phyloP scores from a whole-genome alignment of 2,888 invertebrate genomes.

The Lasius fuliginosus region DNA sequence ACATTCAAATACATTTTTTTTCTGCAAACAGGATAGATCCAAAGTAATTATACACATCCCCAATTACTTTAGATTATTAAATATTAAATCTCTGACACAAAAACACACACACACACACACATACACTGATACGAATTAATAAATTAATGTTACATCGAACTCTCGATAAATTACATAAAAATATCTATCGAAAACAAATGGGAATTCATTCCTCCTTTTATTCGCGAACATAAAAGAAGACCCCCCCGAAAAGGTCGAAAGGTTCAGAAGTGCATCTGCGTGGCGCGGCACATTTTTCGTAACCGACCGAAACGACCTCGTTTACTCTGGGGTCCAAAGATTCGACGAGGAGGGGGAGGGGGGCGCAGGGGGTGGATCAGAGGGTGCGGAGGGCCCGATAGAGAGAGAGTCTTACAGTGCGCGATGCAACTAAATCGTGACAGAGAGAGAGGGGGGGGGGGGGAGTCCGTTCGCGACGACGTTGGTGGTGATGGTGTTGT shows the following conservation, averaged over 20 bases:
- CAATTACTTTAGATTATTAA: no score
- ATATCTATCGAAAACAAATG: conserved; percentile 7
- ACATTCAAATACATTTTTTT: no score
- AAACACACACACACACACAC: no score
- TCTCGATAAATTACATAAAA: background rate
- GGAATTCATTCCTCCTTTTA: background rate
- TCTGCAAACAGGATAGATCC: no score
- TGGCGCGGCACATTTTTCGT: conserved; percentile 19
- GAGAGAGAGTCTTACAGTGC: conserved; percentile 12
- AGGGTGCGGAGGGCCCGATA: conserved; percentile 19
- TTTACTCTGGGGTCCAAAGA: conserved; percentile 23
- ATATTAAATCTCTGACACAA: no score
- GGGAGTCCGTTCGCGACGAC: conserved; percentile 48
- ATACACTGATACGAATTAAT: background rate
- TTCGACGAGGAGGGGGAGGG: background rate
- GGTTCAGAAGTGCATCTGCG: conserved; percentile 33
- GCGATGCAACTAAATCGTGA: conserved; percentile 58
- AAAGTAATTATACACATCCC: no score
- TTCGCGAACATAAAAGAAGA: background rate
- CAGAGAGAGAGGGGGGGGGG: conserved; percentile 52
- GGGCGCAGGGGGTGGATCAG: background rate
- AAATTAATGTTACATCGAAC: background rate
- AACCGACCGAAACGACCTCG: conserved; percentile 28
- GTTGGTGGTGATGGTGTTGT: conserved; percentile 11
- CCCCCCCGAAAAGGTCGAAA: conserved; percentile 3